Conservation (phyloP, 2,888 invertebrate species). For the Thereva unica region DNA sequence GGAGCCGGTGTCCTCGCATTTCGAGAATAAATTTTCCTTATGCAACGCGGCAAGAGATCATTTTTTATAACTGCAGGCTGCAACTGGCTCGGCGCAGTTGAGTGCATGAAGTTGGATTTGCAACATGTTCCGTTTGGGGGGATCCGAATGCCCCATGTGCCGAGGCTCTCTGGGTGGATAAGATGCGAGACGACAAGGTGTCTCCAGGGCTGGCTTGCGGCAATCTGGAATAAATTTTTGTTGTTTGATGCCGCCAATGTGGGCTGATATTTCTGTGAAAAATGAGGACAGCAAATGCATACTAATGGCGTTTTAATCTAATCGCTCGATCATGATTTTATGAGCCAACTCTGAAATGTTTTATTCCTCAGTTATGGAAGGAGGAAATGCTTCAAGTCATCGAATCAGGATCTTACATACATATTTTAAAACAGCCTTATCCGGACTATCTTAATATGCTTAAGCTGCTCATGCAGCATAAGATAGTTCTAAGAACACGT, state of each 20-base stretch:
- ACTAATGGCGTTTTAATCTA: constrained; percentile 47
- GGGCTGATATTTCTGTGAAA: constrained; percentile 47
- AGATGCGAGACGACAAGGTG: constrained; percentile 32
- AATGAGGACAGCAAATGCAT: constrained; percentile 47
- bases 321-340: constrained; percentile 34
- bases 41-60: constrained; percentile 37
- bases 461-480: too few relatives aligned
- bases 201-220: constrained; percentile 10
- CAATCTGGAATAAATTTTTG: constrained; percentile 29
- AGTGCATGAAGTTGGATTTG: constrained; percentile 30
- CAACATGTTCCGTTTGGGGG: constrained; percentile 30
- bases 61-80: constrained; percentile 20
- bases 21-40: constrained; percentile 41
- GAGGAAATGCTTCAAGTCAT: constrained; percentile 25
- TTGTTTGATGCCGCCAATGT: constrained; percentile 44
- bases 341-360: constrained; percentile 26
- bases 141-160: constrained; percentile 5
- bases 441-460: too few relatives aligned
- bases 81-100: constrained; percentile 14
- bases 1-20: constrained; percentile 40
- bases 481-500: too few relatives aligned
- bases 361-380: constrained; percentile 9
- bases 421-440: not conserved
- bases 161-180: constrained; percentile 6
- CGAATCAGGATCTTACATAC: constrained; percentile 31